A percentile compares a stretch with the other conserved stretches of the same genome.
Conservation (phyloP, 2,797 vertebrate species). For the Muscicapa comitata region DNA sequence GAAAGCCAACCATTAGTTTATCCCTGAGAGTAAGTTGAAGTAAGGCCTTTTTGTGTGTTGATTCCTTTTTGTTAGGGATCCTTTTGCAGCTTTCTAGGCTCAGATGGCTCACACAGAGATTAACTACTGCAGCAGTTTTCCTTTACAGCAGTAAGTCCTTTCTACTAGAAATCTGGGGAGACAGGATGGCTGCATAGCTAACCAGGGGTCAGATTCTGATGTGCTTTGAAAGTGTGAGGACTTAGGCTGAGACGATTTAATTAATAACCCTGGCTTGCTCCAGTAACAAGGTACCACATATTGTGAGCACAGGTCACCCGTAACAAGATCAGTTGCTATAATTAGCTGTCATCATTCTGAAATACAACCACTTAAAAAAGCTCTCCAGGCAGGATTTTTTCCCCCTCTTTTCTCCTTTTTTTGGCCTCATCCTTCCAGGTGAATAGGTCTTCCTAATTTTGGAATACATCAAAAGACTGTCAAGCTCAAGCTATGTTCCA, state of each 20-base stretch:
- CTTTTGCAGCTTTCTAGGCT: background rate
- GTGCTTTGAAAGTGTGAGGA: background rate
- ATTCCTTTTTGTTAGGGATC: background rate
- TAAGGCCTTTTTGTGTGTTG: background rate
- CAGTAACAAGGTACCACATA: background rate
- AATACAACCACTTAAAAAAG: background rate
- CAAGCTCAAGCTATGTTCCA: background rate
- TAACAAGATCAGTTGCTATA: background rate
- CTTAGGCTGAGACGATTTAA: background rate
- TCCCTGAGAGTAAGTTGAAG: background rate
- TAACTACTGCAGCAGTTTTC: background rate
- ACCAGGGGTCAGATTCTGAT: background rate
- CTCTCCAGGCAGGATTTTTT: background rate
- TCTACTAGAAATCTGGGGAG: background rate
- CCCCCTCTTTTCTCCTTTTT: background rate
- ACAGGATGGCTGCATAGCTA: background rate
- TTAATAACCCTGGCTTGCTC: background rate
- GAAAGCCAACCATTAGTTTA: background rate
- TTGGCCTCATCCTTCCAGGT: background rate
- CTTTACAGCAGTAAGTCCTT: background rate
- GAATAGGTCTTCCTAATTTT: background rate
- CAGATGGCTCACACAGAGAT: background rate
- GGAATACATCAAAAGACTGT: background rate
- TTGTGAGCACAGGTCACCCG: background rate
- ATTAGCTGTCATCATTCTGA: slow-evolving; percentile 37